Evolutionary conservation across 2,797 vertebrate genomes (phyloP).

Genomic region (Acrossocheilus wenchowensis): DNA sequence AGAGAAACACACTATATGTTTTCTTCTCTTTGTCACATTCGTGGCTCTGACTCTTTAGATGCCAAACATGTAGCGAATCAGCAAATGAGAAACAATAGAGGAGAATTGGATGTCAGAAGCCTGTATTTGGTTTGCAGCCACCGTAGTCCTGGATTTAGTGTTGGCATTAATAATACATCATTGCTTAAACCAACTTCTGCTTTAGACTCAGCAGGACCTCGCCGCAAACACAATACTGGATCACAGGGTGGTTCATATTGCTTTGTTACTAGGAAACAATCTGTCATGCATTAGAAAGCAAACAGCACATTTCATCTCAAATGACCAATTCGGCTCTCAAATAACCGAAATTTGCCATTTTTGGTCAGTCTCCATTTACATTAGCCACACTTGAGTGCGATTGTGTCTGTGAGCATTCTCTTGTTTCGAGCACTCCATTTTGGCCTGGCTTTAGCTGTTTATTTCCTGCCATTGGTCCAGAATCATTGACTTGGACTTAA

Average conservation of each 20-base stretch:
- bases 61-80: conserved; percentile 49
- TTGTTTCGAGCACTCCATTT: conserved; percentile 52
- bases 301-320: conserved; percentile 75
- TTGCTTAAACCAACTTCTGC: conserved; percentile 84
- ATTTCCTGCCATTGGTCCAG: conserved; percentile 96
- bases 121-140: conserved; percentile 83
- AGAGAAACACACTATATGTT: conserved; percentile 37
- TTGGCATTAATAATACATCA: conserved; percentile 87
- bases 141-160: conserved; percentile 81
- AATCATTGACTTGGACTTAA: conserved; percentile 99
- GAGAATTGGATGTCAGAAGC: conserved; percentile 78
- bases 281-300: conserved; percentile 81
- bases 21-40: conserved; percentile 25
- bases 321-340: conserved; percentile 56
- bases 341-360: conserved; percentile 43
- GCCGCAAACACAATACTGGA: conserved; percentile 78
- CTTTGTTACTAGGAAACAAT: conserved; percentile 84
- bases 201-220: conserved; percentile 80
- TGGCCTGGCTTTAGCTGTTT: conserved; percentile 97
- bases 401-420: conserved; percentile 46
- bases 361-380: conserved; percentile 32
- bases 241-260: conserved; percentile 82
- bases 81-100: conserved; percentile 71
- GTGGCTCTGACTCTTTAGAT: conserved; percentile 10
- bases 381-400: conserved; percentile 40